phyloP scores from a whole-genome alignment of 2,113 vertebrate species.

The Piprites chloris region DNA sequence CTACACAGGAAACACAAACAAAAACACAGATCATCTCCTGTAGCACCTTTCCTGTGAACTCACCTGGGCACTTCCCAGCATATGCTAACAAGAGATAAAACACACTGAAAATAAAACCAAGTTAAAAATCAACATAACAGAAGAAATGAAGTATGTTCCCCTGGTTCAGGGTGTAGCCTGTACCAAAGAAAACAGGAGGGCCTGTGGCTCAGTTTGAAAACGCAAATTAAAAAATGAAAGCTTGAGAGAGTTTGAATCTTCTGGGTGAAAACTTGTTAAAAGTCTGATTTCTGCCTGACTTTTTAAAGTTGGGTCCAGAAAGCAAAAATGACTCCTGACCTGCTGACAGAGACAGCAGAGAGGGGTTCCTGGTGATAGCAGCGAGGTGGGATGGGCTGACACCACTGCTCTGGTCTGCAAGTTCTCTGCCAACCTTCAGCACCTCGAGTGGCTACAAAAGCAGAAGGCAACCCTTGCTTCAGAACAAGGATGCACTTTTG shows the following conservation, averaged over 20 bases:
- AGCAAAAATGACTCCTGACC: not conserved
- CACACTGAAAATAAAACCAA: constrained; percentile 23
- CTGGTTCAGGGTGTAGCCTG: not conserved
- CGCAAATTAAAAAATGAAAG: not conserved
- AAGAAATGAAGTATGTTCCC: not conserved
- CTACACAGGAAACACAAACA: constrained; percentile 1
- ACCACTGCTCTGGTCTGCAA: not conserved
- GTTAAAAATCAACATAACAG: not conserved
- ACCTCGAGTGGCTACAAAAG: not conserved
- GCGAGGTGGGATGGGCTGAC: fast-evolving
- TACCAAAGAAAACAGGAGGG: constrained; percentile 12
- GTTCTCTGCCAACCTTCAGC: not conserved
- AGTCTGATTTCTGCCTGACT: not conserved
- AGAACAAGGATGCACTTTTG: not conserved
- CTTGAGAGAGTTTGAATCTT: not conserved
- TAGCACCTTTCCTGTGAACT: constrained; percentile 45
- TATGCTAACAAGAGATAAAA: constrained; percentile 16
- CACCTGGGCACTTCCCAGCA: constrained; percentile 30
- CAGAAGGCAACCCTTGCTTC: not conserved
- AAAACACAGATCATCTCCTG: not conserved
- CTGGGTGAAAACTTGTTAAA: not conserved
- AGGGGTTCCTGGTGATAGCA: not conserved
- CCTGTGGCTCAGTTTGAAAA: not conserved
- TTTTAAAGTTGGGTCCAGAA: not conserved
- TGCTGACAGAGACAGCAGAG: not conserved